These are phyloP conservation scores for Percopsis omiscomaycus DNA, from an alignment of 2,797 vertebrate genomes.

Conservation along the genomic window DNA sequence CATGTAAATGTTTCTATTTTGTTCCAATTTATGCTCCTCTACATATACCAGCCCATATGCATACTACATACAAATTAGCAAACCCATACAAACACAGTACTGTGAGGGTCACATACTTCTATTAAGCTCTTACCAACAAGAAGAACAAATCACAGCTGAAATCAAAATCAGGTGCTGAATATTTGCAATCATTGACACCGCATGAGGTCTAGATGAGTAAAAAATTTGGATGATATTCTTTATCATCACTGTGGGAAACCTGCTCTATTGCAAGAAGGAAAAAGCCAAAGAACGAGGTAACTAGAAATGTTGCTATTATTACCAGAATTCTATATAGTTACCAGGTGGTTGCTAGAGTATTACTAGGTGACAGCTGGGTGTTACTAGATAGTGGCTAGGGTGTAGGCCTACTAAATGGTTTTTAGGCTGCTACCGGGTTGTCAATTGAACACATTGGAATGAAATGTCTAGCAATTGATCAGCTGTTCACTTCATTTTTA, in stretches of 20 bases:
- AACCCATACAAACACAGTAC: constrained; percentile 20
- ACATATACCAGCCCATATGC: constrained; percentile 11
- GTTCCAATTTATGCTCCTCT: constrained; percentile 10
- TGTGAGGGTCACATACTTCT: constrained; percentile 66
- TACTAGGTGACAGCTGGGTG: too few species aligned
- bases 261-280: constrained; percentile 8
- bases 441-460: too few species aligned
- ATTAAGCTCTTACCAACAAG: constrained; percentile 72
- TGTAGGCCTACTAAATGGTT: too few species aligned
- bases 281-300: too few species aligned
- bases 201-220: constrained; percentile 66
- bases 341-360: too few species aligned
- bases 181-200: constrained; percentile 66
- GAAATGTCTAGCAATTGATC: too few species aligned
- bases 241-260: constrained; percentile 46
- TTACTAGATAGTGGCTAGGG: too few species aligned
- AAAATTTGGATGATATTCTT: constrained; percentile 55
- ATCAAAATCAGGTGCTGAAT: constrained; percentile 67
- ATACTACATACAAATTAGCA: constrained; percentile 12
- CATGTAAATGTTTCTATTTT: constrained; percentile 18
- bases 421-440: too few species aligned
- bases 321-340: too few species aligned
- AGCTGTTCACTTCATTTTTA: too few species aligned
- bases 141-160: constrained; percentile 56
- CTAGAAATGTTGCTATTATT: neutral